Evolutionary conservation across 2,888 invertebrate species (phyloP).

Genomic region (Caenorhabditis wallacei): DNA sequence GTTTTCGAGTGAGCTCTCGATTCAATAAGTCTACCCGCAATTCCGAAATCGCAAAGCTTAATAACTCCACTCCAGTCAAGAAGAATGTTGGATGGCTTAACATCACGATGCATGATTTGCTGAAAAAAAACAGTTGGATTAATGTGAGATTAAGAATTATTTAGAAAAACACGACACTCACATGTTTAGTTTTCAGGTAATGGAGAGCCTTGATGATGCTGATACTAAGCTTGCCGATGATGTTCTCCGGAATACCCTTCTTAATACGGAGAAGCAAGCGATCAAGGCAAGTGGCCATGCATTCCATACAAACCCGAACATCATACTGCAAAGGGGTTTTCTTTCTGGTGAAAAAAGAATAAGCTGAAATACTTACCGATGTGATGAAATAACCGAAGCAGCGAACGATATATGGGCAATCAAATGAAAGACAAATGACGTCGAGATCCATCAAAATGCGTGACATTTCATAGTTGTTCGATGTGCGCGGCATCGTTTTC

Average conservation of each 20-base stretch:
- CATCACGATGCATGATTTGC: conserved; percentile 81
- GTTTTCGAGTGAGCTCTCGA: conserved; percentile 87
- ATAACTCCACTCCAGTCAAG: conserved; percentile 94
- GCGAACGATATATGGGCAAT: conserved; percentile 96
- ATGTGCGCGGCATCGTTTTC: conserved; percentile 92
- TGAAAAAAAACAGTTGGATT: conserved; percentile 65
- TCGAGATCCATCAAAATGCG: conserved; percentile 98
- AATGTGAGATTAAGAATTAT: not conserved
- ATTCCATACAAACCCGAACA: conserved; percentile 99
- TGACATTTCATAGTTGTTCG: conserved; percentile 97
- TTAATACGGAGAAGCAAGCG: conserved; percentile 90
- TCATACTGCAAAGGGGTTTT: conserved; percentile 85
- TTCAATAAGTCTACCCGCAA: conserved; percentile 92
- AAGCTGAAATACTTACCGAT: conserved; percentile 87
- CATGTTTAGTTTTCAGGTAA: conserved; percentile 94
- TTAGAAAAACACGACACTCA: conserved; percentile 75
- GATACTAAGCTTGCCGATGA: conserved; percentile 96
- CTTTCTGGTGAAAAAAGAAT: not conserved
- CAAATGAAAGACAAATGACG: conserved; percentile 97
- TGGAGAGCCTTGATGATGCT: conserved; percentile 97
- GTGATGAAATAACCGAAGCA: conserved; percentile 98
- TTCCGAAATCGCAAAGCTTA: conserved; percentile 99
- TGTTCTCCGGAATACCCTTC: conserved; percentile 94
- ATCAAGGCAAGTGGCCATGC: conserved; percentile 99
- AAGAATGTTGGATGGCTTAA: conserved; percentile 94